Evolutionary conservation across 2,113 vertebrate genomes (phyloP).

Genomic region (Caretta caretta): DNA sequence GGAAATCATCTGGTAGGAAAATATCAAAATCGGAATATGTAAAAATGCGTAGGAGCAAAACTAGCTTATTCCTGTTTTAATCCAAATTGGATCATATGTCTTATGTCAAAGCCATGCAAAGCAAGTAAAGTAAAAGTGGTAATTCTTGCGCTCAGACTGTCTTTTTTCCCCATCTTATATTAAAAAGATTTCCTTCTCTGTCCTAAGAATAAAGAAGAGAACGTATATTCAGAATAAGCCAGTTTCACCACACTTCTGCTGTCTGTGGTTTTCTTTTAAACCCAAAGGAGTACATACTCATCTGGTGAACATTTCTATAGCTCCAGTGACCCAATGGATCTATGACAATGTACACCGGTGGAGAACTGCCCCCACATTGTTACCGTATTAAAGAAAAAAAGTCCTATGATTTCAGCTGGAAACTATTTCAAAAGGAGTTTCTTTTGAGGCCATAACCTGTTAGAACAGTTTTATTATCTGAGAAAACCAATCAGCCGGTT

Average conservation of each 20-base stretch:
- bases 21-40: conserved; percentile 27
- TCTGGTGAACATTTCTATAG: neutral
- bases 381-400: conserved; percentile 19
- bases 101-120: conserved; percentile 61
- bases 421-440: conserved; percentile 58
- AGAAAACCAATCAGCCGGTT: conserved; percentile 21
- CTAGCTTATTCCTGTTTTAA: conserved; percentile 57
- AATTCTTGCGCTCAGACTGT: conserved; percentile 15
- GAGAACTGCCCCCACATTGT: conserved; percentile 38
- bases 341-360: conserved; percentile 42
- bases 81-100: conserved; percentile 62
- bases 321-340: conserved; percentile 42
- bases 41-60: conserved; percentile 57
- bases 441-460: conserved; percentile 19
- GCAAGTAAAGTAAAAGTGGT: conserved; percentile 51
- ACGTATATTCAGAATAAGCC: neutral
- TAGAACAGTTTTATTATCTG: conserved; percentile 5
- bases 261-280: conserved; percentile 21
- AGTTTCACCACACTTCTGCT: conserved; percentile 41
- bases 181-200: conserved; percentile 38
- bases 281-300: neutral
- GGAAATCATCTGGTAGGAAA: conserved; percentile 41
- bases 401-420: conserved; percentile 53
- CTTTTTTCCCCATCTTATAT: neutral
- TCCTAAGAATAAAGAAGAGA: neutral